Base-by-base conservation (phyloP, 2,888 invertebrate genomes). In the Hoplodrina blanda region DNA sequence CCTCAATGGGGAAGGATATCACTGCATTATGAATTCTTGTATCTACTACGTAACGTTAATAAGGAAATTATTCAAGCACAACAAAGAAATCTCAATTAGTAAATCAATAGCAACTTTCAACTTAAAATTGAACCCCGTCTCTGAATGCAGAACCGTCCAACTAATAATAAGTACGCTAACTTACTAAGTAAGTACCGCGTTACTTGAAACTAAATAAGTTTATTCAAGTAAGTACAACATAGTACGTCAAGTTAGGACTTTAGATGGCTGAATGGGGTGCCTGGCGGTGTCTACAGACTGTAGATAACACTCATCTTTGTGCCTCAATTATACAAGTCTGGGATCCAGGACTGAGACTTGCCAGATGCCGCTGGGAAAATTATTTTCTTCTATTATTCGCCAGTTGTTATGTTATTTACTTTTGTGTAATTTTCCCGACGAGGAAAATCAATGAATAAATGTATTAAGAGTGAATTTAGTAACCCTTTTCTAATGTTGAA, bases 271-370 rank as follows among this genome's bases (percentile, higher is more conserved):
- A 83, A 81, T 81, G 67, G 76, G 61, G 65, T 72, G 81, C 64
- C 81, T 81, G 80, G 75, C 82, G 69, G 78, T 76, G 81, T 76
- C 76, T 79, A 73, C 57, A 68, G 75, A 74, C 46, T 53, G 76
- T 76, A 76, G 75, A 87, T 83, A 86, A 83, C 82, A 78, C 76
- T 81, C 79, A 82, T 81, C 87, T 83, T 85, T 87, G 85, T 82
- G 74, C 71, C 71, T 78, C 80, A 85, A 87, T 88, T 87, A 86
- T 55, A 66, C 69, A 56, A 69, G 81, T 78, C 83, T 82, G 66
- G 62, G 50, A 68, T 37, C 13, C 66, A 81, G 78, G 76, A 76
- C 46, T 82, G 81, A 63, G 10, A 57, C 30, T 55, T 37, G 37
- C 60, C 37, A 67, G 60, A 76, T 71, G 65, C 11, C 41, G 52